Conservation (phyloP, 2,888 invertebrate genomes). For the Lasioglossum vierecki region DNA sequence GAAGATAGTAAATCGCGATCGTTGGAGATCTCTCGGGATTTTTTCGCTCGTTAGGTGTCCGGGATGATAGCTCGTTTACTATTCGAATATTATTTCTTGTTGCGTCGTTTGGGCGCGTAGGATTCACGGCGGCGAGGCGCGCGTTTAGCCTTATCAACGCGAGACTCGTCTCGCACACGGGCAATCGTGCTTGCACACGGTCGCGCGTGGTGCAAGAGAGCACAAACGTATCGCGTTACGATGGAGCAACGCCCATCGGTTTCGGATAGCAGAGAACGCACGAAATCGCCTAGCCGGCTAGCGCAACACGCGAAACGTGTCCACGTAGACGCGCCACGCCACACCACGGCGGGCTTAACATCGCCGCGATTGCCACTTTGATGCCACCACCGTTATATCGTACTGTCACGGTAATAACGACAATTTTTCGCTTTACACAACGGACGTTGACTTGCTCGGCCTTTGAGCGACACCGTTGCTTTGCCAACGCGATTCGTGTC, state of each 20-base stretch:
- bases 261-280: conserved; percentile 74
- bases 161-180: conserved; percentile 2
- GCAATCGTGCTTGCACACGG: conserved; percentile 10
- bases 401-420: not conserved
- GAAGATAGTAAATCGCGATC: not conserved
- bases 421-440: conserved; percentile 14
- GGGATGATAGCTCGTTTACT: not conserved
- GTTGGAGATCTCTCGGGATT: not conserved
- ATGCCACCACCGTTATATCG: conserved; percentile 6
- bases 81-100: conserved; percentile 2
- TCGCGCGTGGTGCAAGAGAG: conserved; percentile 43
- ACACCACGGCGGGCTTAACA: conserved; percentile 38
- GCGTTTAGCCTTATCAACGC: conserved; percentile 40
- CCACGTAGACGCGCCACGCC: conserved; percentile 1
- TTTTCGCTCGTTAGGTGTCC: not conserved
- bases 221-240: conserved; percentile 79
- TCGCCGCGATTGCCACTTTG: conserved; percentile 47
- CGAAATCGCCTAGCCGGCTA: conserved; percentile 63
- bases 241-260: conserved; percentile 78
- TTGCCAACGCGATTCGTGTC: not conserved
- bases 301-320: conserved; percentile 56
- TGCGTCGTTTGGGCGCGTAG: not conserved
- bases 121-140: not conserved
- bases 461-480: conserved; percentile 6
- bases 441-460: not conserved